Conservation (phyloP, 2,113 vertebrate species). For the Tiliqua scincoides region DNA sequence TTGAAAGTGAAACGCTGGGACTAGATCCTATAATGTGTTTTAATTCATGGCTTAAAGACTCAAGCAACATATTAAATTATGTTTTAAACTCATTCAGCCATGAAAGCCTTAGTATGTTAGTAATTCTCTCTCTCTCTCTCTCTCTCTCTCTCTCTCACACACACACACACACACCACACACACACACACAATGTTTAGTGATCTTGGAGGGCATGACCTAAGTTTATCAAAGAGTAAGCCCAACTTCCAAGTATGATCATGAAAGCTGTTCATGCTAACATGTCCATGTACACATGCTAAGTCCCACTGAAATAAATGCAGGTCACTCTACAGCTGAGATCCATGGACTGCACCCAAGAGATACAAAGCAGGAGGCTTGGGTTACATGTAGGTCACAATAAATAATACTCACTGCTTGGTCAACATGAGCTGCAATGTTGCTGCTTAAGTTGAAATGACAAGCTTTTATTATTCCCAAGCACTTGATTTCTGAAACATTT, state of each 20-base stretch:
- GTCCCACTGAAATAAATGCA: not conserved
- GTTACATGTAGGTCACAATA: slow-evolving; percentile 64
- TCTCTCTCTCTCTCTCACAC: not conserved
- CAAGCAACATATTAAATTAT: too few species aligned
- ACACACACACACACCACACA: not conserved
- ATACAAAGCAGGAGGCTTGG: slow-evolving; percentile 57
- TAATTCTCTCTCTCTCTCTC: not conserved
- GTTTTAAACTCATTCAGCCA: too few species aligned
- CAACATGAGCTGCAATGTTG: slow-evolving; percentile 20
- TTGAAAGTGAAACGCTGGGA: too few species aligned
- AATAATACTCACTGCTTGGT: slow-evolving; percentile 62
- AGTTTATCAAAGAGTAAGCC: slow-evolving; percentile 28
- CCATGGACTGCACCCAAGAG: not conserved
- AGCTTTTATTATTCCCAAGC: slow-evolving; percentile 70
- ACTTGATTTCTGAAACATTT: slow-evolving; percentile 68
- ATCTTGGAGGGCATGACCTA: slow-evolving; percentile 43
- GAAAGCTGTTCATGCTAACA: not conserved
- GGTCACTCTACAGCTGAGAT: not conserved
- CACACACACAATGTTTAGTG: slow-evolving; percentile 8
- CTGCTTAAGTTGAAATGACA: slow-evolving; percentile 61
- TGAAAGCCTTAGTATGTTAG: too few species aligned
- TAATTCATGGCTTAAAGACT: too few species aligned
- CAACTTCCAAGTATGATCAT: not conserved
- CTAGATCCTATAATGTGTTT: too few species aligned
- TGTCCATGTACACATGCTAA: too few species aligned